Evolutionary conservation across 2,888 invertebrate species (phyloP).

Genomic region (Seladonia tumulorum): DNA sequence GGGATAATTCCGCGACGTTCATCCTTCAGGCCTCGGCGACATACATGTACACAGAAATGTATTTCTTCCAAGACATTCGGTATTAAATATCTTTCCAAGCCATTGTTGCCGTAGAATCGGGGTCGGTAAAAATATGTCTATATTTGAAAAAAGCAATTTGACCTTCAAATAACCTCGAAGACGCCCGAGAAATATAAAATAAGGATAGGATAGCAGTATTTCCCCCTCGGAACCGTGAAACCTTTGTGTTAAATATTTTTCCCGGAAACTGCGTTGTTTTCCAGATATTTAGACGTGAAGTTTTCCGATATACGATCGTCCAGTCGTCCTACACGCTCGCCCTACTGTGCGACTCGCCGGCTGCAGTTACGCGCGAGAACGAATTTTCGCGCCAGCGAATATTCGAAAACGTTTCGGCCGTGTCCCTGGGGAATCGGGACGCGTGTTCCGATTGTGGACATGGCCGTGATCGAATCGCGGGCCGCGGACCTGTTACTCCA

Average conservation of each 20-base stretch:
- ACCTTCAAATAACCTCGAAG: neutral
- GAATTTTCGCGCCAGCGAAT: neutral
- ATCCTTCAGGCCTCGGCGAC: too few species aligned
- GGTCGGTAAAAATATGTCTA: neutral
- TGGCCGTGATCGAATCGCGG: constrained; percentile 18
- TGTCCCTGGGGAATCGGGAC: neutral
- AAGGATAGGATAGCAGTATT: neutral
- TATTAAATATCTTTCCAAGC: too few species aligned
- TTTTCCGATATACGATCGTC: neutral
- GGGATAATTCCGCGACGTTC: too few species aligned
- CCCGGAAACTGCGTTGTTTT: neutral
- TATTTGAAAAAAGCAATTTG: neutral
- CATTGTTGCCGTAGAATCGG: too few species aligned
- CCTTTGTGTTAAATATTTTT: neutral
- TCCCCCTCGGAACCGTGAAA: neutral
- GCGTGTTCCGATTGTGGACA: constrained; percentile 14
- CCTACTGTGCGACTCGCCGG: neutral
- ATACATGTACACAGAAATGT: too few species aligned
- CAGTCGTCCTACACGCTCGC: neutral
- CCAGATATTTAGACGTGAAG: neutral
- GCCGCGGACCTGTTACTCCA: neutral
- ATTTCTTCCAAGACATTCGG: too few species aligned
- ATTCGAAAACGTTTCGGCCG: neutral
- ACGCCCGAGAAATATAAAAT: neutral
- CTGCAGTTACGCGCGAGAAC: neutral